Evolutionary conservation across 2,113 vertebrate genomes (phyloP).

Genomic region (Bos indicus): DNA sequence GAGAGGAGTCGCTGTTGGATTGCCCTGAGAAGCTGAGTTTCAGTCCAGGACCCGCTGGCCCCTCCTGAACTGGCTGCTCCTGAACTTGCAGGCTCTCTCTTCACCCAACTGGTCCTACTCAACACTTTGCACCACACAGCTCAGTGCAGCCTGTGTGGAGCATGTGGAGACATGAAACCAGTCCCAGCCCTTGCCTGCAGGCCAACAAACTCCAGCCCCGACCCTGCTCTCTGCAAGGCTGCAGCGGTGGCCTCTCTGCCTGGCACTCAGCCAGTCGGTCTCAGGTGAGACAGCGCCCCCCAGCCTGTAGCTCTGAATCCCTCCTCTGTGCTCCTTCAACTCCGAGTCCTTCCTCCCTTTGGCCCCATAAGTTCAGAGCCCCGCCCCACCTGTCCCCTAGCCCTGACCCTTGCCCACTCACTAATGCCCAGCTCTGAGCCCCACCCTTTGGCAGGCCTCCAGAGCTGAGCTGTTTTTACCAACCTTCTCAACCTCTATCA

Average conservation of each 20-base stretch:
- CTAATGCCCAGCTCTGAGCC: background rate
- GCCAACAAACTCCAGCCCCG: background rate
- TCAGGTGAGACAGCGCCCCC: conserved; percentile 9
- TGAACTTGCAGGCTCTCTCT: background rate
- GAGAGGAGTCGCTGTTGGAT: background rate
- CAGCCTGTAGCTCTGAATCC: fast-evolving
- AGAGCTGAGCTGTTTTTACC: background rate
- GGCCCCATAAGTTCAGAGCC: background rate
- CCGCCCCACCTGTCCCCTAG: background rate
- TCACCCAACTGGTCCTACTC: conserved; percentile 75
- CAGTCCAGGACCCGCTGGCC: background rate
- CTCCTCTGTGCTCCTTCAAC: background rate
- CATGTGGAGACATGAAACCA: background rate
- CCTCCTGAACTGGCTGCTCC: background rate
- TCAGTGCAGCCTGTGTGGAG: conserved; percentile 39
- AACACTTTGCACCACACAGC: conserved; percentile 68
- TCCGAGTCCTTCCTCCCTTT: fast-evolving
- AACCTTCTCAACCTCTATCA: background rate
- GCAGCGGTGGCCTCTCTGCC: conserved; percentile 72
- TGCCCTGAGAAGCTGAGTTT: background rate
- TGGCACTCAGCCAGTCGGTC: conserved; percentile 67
- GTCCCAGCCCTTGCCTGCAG: conserved; percentile 43
- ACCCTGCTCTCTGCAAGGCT: conserved; percentile 79
- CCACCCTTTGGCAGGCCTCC: background rate
- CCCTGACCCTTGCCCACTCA: background rate